Conservation (phyloP, 2,113 vertebrate genomes). For the Callocephalon fimbriatum region DNA sequence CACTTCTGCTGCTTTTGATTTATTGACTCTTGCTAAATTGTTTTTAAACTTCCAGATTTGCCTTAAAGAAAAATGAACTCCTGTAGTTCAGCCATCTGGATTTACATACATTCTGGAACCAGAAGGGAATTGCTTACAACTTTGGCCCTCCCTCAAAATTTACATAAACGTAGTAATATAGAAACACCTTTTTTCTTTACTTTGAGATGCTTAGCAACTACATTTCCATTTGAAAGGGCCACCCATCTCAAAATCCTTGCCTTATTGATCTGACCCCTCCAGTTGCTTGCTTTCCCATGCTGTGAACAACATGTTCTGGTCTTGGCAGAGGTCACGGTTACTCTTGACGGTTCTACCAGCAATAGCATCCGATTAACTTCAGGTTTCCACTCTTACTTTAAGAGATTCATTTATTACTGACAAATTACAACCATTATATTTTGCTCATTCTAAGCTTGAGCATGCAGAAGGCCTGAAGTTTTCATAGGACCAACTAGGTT, state of each 20-base stretch:
- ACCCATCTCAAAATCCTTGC: neutral
- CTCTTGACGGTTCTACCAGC: neutral
- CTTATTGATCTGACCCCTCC: neutral
- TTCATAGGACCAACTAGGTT: neutral
- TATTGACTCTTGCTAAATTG: slow-evolving; percentile 19
- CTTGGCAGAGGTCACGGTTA: neutral
- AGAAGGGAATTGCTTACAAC: neutral
- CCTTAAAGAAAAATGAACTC: neutral
- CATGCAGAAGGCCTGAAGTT: neutral
- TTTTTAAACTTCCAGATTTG: slow-evolving; percentile 48
- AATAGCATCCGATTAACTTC: neutral
- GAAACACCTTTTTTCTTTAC: neutral
- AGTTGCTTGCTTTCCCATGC: neutral
- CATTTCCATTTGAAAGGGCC: neutral
- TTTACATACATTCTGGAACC: neutral
- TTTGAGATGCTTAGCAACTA: neutral
- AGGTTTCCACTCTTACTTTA: neutral
- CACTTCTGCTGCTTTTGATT: slow-evolving; percentile 15
- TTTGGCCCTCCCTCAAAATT: neutral
- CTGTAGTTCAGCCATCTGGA: slow-evolving; percentile 22
- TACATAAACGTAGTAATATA: neutral
- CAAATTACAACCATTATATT: neutral
- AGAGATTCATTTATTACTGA: neutral
- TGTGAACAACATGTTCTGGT: neutral
- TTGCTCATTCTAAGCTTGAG: neutral